Evolutionary conservation across 2,797 vertebrate genomes (phyloP).

Genomic region (Cyclopterus lumpus): DNA sequence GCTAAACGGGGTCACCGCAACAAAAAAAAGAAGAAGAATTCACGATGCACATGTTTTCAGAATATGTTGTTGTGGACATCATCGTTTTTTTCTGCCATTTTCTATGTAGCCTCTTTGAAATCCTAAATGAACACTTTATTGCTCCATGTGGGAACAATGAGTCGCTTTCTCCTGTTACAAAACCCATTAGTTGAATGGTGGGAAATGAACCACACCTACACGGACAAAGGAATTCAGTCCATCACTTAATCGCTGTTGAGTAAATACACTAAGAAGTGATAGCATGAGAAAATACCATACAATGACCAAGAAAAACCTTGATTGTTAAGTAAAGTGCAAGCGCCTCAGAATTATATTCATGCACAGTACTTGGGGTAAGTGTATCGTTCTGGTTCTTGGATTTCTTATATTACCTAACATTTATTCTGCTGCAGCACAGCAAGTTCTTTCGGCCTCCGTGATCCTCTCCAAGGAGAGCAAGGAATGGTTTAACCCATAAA

Average conservation of each 20-base stretch:
- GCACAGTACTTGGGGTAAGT: background rate
- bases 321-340: background rate
- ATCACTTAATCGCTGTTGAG: constrained; percentile 58
- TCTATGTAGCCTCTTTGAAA: constrained; percentile 31
- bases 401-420: constrained; percentile 42
- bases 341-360: background rate
- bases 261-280: constrained; percentile 63
- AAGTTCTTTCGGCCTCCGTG: constrained; percentile 63
- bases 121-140: constrained; percentile 56
- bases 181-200: constrained; percentile 66
- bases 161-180: constrained; percentile 56
- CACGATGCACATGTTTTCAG: background rate
- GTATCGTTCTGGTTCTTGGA: background rate
- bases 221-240: constrained; percentile 59
- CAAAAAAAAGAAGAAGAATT: background rate
- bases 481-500: constrained; percentile 62
- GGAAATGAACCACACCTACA: constrained; percentile 73
- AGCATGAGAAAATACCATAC: constrained; percentile 38
- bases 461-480: constrained; percentile 69
- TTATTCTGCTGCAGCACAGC: constrained; percentile 28
- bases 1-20: constrained; percentile 19
- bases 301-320: constrained; percentile 9
- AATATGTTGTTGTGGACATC: background rate
- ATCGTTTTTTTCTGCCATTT: constrained; percentile 14
- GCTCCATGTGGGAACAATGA: constrained; percentile 60